phyloP scores from a whole-genome alignment of 1,140 invertebrate species.

The Arctopsyche grandis region DNA sequence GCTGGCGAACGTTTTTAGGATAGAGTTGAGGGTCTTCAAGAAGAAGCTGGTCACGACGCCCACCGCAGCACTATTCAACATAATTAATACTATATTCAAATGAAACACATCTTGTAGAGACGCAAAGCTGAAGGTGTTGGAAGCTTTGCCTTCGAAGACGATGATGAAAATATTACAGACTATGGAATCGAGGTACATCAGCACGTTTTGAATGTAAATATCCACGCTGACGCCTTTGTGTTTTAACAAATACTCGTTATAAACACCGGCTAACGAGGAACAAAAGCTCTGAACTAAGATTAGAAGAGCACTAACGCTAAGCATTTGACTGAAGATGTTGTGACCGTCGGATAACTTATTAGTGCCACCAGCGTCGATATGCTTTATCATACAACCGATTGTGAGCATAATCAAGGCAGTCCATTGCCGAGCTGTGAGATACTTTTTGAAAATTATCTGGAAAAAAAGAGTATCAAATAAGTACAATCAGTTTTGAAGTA shows the following conservation, averaged over 20 bases:
- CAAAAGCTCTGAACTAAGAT: constrained; percentile 88
- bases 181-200: constrained; percentile 96
- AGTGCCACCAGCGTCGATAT: constrained; percentile 74
- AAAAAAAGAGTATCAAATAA: constrained; percentile 54
- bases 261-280: constrained; percentile 94
- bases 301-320: constrained; percentile 78
- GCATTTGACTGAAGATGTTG: constrained; percentile 62
- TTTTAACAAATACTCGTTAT: constrained; percentile 96
- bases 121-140: constrained; percentile 68
- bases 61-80: constrained; percentile 89
- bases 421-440: constrained; percentile 88
- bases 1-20: constrained; percentile 95
- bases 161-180: constrained; percentile 85
- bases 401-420: constrained; percentile 87
- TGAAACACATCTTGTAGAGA: constrained; percentile 71
- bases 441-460: constrained; percentile 89
- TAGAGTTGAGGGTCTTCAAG: constrained; percentile 92
- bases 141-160: constrained; percentile 71
- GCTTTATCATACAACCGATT: constrained; percentile 91
- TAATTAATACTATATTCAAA: constrained; percentile 81
- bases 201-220: constrained; percentile 94
- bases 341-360: constrained; percentile 54
- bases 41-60: constrained; percentile 96
- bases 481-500: too few relatives aligned
- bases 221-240: constrained; percentile 82